Conservation (phyloP, 2,113 vertebrate genomes). For the Phylloscopus trochilus region DNA sequence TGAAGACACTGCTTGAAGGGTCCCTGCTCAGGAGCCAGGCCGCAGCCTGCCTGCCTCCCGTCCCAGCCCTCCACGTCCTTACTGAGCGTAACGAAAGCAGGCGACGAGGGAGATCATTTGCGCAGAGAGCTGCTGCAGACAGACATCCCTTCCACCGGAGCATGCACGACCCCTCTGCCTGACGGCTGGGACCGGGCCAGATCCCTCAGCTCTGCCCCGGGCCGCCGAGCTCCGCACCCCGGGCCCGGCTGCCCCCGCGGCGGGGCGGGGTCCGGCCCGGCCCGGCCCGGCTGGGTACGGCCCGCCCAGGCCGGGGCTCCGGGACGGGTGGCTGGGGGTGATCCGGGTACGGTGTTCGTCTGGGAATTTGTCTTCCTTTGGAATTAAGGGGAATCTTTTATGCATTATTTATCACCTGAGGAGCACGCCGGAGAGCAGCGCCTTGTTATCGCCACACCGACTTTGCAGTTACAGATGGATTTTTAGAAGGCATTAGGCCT, state of each 20-base stretch:
- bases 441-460: rapidly evolving
- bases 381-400: background rate
- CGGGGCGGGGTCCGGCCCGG: too few species aligned
- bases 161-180: too few species aligned
- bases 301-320: background rate
- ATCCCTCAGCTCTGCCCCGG: background rate
- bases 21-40: background rate
- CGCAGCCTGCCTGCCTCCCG: background rate
- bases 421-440: background rate
- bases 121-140: background rate
- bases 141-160: background rate
- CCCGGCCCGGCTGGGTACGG: background rate
- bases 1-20: background rate
- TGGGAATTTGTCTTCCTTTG: background rate
- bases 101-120: too few species aligned
- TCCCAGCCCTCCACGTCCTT: background rate
- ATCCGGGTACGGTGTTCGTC: background rate
- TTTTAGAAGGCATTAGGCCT: background rate
- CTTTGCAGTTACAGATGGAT: too few species aligned
- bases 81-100: background rate
- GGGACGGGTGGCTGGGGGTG: background rate
- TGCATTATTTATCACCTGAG: too few species aligned
- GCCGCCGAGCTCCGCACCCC: too few species aligned
- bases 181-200: background rate
- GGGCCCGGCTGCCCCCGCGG: too few species aligned